Percentiles rank a stretch among this genome's conserved stretches.
These are phyloP conservation scores for Egretta garzetta DNA, from an alignment of 2,113 vertebrate species.

Conservation along the genomic window DNA sequence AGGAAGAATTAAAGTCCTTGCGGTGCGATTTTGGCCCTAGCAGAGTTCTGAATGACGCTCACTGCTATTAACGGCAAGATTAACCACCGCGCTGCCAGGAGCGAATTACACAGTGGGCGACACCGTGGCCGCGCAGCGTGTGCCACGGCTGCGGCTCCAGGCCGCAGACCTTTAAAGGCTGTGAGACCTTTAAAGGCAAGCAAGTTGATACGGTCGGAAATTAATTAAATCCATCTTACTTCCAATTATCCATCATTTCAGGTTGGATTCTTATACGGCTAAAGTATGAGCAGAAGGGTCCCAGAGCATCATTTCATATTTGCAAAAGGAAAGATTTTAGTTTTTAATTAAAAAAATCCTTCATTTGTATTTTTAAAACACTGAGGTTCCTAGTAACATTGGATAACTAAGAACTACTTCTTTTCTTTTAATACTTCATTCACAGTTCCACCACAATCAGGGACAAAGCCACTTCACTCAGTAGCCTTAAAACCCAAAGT, in stretches of 20 bases:
- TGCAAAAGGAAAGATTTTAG: neutral
- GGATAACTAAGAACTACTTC: neutral
- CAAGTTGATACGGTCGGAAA: neutral
- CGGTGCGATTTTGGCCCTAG: no score
- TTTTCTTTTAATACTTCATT: neutral
- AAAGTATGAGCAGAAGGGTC: neutral
- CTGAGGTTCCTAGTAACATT: neutral
- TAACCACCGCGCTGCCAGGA: rapidly evolving
- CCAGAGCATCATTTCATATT: neutral
- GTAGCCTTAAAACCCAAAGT: neutral
- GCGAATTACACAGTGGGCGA: rapidly evolving
- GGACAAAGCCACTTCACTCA: neutral
- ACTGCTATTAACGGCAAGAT: rapidly evolving
- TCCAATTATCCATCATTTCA: neutral
- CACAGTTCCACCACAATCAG: neutral
- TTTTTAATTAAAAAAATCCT: neutral
- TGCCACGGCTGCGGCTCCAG: neutral
- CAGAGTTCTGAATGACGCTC: neutral
- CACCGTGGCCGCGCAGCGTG: rapidly evolving
- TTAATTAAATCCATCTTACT: neutral
- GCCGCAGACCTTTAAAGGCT: neutral
- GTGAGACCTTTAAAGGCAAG: neutral
- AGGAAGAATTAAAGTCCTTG: neutral
- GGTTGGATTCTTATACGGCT: rapidly evolving
- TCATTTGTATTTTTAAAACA: neutral